Percentiles rank a stretch among this genome's conserved stretches.
Evolutionary conservation across 2,888 invertebrate species (phyloP).

Genomic region (Leucophora obtusa): DNA sequence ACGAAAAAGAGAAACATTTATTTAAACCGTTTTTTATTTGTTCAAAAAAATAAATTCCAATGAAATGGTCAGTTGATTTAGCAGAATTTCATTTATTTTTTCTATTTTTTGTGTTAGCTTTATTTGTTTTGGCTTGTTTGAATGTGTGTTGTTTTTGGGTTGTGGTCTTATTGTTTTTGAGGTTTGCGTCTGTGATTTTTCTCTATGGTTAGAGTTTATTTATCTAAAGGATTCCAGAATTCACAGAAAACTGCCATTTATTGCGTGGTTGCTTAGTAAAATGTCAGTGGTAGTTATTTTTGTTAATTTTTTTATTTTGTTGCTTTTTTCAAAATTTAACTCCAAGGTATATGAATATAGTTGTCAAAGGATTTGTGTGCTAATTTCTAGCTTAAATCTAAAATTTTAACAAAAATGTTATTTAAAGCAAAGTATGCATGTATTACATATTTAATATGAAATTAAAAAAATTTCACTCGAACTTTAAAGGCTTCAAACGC

Average conservation of each 20-base stretch:
- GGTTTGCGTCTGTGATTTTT: conserved; percentile 53
- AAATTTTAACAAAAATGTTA: too few relatives aligned
- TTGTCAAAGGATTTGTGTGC: too few relatives aligned
- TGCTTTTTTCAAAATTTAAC: neutral
- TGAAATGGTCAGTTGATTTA: conserved; percentile 63
- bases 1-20: conserved; percentile 51
- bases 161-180: conserved; percentile 60
- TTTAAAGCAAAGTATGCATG: too few relatives aligned
- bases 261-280: conserved; percentile 50
- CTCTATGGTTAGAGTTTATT: conserved; percentile 47
- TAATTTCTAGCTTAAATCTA: too few relatives aligned
- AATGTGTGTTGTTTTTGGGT: conserved; percentile 18
- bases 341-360: too few relatives aligned
- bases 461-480: too few relatives aligned
- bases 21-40: conserved; percentile 51
- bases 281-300: conserved; percentile 28
- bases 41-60: conserved; percentile 35
- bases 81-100: conserved; percentile 32
- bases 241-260: conserved; percentile 61
- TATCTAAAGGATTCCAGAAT: conserved; percentile 58
- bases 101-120: conserved; percentile 1
- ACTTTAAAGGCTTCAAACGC: too few relatives aligned
- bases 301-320: conserved; percentile 18
- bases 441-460: too few relatives aligned
- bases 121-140: neutral